Evolutionary conservation across 1,140 invertebrate genomes (phyloP).

Genomic region (Calephelis nemesis): DNA sequence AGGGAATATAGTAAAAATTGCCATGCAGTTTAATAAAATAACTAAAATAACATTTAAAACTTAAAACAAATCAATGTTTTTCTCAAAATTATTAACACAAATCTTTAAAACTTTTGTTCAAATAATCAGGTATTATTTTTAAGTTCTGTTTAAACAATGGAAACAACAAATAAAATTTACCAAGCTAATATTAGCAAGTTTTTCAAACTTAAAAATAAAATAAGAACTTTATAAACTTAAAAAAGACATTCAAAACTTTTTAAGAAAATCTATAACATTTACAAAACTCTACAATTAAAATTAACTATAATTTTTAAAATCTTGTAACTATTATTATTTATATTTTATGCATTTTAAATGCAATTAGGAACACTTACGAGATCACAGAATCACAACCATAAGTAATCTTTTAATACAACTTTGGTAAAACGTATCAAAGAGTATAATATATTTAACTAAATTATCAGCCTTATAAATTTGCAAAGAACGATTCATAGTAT

Average conservation of each 20-base stretch:
- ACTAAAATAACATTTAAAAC: too few species aligned
- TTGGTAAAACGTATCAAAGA: constrained; percentile 18
- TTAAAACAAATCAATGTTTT: constrained; percentile 10
- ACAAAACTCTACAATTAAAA: background rate
- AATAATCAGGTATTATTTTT: constrained; percentile 8
- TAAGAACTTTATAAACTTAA: constrained; percentile 14
- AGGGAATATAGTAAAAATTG: too few species aligned
- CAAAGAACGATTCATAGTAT: constrained; percentile 32
- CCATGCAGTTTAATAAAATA: too few species aligned
- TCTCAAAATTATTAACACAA: constrained; percentile 7
- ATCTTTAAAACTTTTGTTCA: constrained; percentile 1
- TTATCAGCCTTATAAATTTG: constrained; percentile 20
- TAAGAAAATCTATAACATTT: constrained; percentile 14
- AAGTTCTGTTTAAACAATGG: constrained; percentile 8
- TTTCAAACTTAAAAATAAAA: constrained; percentile 17
- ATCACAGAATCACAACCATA: constrained; percentile 19
- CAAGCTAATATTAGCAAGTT: constrained; percentile 10
- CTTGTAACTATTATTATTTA: constrained; percentile 2
- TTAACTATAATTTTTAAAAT: constrained; percentile 11
- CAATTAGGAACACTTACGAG: constrained; percentile 10
- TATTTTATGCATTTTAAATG: constrained; percentile 14
- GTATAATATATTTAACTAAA: constrained; percentile 5
- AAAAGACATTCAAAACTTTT: constrained; percentile 15
- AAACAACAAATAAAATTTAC: constrained; percentile 16
- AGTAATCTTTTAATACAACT: constrained; percentile 13